Evolutionary conservation across 1,140 invertebrate species (phyloP), one percentile per base, ranked within the genome.

Genomic region (Tribolium castaneum): DNA sequence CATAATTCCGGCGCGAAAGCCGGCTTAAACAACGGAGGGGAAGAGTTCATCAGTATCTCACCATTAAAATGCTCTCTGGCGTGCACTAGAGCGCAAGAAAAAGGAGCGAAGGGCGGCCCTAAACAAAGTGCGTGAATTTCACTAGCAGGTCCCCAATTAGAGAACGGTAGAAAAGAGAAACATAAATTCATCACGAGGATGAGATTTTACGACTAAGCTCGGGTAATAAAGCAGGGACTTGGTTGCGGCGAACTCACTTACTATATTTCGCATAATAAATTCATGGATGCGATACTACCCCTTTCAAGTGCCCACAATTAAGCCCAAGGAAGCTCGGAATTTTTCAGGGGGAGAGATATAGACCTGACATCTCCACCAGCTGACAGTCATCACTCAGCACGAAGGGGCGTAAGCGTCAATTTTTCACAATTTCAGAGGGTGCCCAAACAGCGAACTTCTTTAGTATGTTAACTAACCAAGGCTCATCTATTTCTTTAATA

Each of bases 211-310:
- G 70, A 66, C 75, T 25, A 25, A 45, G 73, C 35, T 9, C 19
- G 59, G 62, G 75, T 76, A 79, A 71, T 72, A 71, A 79, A 79
- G 35, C 66, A 50, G 62, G 34, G 45, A 49, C 62, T 52, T 76
- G 78, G 76, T 70, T 79, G 74, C 75, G 74, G 74, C 70, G 7
- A n/a, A 51, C 34, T 70, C 52, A 54, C 50, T 77, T 66, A 73
- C 66, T 76, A 70, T 75, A 78, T 79, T 79, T 79, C 52, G 74
- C 74, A 79, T 79, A 76, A 79, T 79, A 76, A 79, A 76, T 79
- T 79, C 78, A 77, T 66, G 62, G 52, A 16, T 14, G 16, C 13
- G n/a, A 54, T 54, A 54, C 52, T 54, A 54, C 52, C 52, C 14
- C 52, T 54, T 50, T 54, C 52, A 19, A 54, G 52, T 16, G n/a